Conservation (phyloP, 2,888 invertebrate species). For the Orthosia incerta region DNA sequence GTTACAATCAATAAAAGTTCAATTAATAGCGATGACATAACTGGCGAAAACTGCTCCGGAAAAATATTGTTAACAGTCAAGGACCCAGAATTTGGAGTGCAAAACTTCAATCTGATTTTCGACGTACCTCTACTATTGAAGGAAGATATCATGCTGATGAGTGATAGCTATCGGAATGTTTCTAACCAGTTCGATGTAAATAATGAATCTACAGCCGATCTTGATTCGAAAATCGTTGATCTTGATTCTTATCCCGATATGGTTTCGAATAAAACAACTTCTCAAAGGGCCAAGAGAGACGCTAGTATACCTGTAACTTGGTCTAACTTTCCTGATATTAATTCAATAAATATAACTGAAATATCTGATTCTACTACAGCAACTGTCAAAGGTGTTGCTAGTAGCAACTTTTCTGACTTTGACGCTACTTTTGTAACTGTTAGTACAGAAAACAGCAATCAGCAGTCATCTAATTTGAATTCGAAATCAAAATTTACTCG, state of each 20-base stretch:
- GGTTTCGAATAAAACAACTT: neutral
- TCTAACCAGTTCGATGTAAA: conserved; percentile 19
- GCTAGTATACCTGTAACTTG: neutral
- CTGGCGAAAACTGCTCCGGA: conserved; percentile 22
- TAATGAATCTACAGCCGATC: neutral
- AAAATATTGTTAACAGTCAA: conserved; percentile 43
- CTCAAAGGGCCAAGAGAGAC: conserved; percentile 9
- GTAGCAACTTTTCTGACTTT: no score
- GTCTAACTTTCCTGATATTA: neutral
- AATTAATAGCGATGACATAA: neutral
- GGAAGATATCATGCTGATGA: conserved; percentile 28
- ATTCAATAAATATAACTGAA: neutral
- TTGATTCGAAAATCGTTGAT: neutral
- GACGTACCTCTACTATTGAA: conserved; percentile 45
- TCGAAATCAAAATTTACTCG: neutral
- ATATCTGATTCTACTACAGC: no score
- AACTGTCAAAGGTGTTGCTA: fast-evolving
- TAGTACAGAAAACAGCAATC: neutral
- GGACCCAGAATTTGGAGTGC: conserved; percentile 25
- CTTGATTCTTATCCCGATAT: neutral
- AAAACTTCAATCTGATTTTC: conserved; percentile 41
- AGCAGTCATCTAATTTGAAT: neutral
- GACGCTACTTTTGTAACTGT: neutral
- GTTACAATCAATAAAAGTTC: conserved; percentile 34
- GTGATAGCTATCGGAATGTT: conserved; percentile 6